phyloP scores from a whole-genome alignment of 1,140 invertebrate species.

The Elysia chlorotica region DNA sequence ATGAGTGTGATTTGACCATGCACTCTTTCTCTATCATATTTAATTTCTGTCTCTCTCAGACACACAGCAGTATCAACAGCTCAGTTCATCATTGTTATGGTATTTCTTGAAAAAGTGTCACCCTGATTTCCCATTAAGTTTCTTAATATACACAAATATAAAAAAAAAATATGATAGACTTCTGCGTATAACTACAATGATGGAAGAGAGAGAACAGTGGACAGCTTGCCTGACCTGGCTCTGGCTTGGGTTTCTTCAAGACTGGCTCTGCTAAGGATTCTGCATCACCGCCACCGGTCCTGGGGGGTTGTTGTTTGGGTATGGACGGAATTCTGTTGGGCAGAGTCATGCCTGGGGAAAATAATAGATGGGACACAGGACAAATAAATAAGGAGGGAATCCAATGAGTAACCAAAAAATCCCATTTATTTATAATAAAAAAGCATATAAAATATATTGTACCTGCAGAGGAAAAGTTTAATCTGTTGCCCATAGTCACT shows the following conservation, averaged over 20 bases:
- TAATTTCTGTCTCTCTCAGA: too few relatives aligned
- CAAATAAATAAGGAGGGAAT: background rate
- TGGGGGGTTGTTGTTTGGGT: background rate
- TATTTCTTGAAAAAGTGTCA: too few relatives aligned
- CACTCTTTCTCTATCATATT: too few relatives aligned
- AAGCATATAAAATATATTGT: background rate
- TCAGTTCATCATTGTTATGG: too few relatives aligned
- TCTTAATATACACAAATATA: too few relatives aligned
- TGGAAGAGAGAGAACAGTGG: background rate
- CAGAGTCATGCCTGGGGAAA: background rate
- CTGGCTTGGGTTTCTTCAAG: conserved; percentile 8
- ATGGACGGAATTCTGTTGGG: background rate
- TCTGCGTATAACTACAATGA: background rate
- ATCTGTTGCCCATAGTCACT: too few relatives aligned
- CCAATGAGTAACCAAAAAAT: background rate
- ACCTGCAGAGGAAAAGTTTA: too few relatives aligned
- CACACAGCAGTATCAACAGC: too few relatives aligned
- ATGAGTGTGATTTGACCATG: too few relatives aligned
- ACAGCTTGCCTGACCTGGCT: conserved; percentile 4
- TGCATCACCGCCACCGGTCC: conserved; percentile 2
- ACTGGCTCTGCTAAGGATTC: conserved; percentile 8
- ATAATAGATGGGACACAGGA: background rate
- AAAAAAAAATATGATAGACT: too few relatives aligned
- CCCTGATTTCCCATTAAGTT: too few relatives aligned
- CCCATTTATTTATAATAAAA: background rate